A percentile compares a stretch with the other conserved stretches of the same genome.
phyloP scores from a whole-genome alignment of 2,888 invertebrate genomes.

The Andrena chrysosceles region DNA sequence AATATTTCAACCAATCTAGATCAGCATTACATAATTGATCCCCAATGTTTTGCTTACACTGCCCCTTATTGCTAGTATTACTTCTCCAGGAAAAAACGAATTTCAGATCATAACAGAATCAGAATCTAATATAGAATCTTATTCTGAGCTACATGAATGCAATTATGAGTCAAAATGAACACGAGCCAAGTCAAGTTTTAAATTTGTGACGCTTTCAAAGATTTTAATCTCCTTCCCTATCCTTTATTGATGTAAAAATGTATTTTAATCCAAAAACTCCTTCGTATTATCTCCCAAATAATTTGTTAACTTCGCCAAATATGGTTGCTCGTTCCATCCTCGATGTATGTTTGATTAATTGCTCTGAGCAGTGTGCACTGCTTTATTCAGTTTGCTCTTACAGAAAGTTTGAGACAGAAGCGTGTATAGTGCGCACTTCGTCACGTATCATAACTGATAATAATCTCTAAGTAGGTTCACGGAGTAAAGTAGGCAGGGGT shows the following conservation, averaged over 20 bases:
- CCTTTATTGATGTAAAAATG: neutral
- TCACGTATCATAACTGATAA: constrained; percentile 61
- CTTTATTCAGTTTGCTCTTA: constrained; percentile 25
- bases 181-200: no score
- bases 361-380: neutral
- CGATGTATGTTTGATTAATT: neutral
- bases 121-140: no score
- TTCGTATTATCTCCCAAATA: neutral
- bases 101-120: no score
- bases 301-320: neutral
- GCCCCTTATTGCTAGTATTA: no score
- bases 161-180: no score
- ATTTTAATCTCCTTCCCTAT: neutral
- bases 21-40: no score
- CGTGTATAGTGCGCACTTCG: constrained; percentile 50
- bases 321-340: neutral
- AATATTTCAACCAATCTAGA: no score
- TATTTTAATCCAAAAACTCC: neutral
- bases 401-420: neutral
- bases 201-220: no score
- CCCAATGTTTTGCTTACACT: no score
- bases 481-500: constrained; percentile 26
- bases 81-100: no score
- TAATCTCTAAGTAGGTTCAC: constrained; percentile 49
- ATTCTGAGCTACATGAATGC: no score